Evolutionary conservation across 2,797 vertebrate species (phyloP).

Genomic region (Myotis pilosus): DNA sequence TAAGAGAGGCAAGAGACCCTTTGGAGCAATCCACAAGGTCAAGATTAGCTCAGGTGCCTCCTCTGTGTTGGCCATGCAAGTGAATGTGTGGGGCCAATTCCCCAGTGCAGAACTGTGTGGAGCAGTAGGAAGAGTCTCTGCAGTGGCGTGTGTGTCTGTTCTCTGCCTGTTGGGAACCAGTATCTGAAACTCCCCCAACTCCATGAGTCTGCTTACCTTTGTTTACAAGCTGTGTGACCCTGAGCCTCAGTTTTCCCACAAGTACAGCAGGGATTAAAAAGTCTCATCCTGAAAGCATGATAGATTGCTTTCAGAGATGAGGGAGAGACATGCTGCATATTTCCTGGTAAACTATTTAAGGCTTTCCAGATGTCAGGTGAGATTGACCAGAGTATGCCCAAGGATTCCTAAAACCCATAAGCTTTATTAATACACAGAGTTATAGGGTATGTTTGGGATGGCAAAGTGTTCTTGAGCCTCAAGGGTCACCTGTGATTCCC

Average conservation of each 20-base stretch:
- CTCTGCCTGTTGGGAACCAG: background rate
- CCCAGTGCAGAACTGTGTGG: background rate
- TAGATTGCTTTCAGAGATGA: background rate
- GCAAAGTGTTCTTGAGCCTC: background rate
- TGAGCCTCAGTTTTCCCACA: background rate
- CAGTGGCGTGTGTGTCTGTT: rapidly evolving
- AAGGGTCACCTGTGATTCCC: background rate
- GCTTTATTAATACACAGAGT: background rate
- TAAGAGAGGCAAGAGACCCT: background rate
- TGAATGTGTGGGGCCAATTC: background rate
- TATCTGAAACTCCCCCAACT: background rate
- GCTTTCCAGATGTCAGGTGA: background rate
- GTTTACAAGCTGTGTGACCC: background rate
- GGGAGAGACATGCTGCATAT: background rate
- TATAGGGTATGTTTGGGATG: background rate
- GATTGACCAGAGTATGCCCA: background rate
- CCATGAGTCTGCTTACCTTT: background rate
- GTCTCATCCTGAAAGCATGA: background rate
- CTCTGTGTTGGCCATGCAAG: rapidly evolving
- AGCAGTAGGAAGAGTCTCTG: no score
- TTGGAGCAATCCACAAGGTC: background rate
- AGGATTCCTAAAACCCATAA: background rate
- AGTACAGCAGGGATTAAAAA: background rate
- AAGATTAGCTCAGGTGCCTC: background rate
- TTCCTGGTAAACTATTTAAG: background rate